Conservation (phyloP, 2,888 invertebrate species). For the Euzetes globulus region DNA sequence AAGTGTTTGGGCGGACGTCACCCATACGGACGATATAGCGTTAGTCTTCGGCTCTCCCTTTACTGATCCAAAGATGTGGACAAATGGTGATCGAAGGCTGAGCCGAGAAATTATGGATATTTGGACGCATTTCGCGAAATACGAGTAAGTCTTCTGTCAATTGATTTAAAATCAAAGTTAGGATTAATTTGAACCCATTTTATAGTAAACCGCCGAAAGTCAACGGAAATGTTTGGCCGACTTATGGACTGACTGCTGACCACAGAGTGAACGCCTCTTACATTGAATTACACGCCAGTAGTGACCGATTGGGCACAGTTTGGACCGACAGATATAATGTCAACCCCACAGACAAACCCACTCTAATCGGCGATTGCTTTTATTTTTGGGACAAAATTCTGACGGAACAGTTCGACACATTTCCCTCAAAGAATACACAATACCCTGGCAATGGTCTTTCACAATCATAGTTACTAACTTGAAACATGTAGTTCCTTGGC, state of each 20-base stretch:
- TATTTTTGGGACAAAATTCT: conserved; percentile 12
- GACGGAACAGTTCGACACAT: background rate
- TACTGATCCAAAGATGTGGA: background rate
- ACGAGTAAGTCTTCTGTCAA: background rate
- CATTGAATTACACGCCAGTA: background rate
- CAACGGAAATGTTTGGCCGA: conserved; percentile 12
- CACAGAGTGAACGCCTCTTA: background rate
- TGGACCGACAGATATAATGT: background rate
- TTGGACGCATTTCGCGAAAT: conserved; percentile 17
- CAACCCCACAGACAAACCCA: background rate
- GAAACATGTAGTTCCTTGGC: too few relatives aligned
- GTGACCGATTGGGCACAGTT: background rate
- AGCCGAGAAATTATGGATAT: background rate
- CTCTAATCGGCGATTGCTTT: background rate
- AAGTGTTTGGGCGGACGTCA: background rate
- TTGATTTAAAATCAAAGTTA: background rate
- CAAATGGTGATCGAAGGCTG: background rate
- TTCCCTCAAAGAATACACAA: too few relatives aligned
- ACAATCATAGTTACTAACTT: too few relatives aligned
- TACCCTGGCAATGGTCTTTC: too few relatives aligned
- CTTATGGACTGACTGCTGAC: background rate
- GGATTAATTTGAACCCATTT: background rate
- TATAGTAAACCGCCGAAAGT: background rate
- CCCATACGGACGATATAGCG: background rate
- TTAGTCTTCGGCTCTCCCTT: background rate